Evolutionary conservation across 1,140 invertebrate genomes (phyloP).

Genomic region (Megalonaias nervosa): DNA sequence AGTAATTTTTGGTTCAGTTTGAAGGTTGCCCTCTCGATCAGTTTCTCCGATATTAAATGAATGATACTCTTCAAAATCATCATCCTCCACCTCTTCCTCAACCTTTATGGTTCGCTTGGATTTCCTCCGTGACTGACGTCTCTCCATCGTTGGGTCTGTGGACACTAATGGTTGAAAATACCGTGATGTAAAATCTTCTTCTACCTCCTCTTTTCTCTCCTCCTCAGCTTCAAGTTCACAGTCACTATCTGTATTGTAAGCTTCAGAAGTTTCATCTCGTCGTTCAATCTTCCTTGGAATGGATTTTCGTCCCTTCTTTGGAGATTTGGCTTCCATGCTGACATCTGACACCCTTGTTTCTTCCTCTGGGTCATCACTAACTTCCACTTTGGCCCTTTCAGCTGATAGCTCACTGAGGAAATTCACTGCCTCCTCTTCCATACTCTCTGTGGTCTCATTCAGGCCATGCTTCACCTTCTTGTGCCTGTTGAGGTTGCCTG

Average conservation of each 20-base stretch:
- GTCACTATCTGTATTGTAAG: slow-evolving; percentile 12
- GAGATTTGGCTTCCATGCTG: slow-evolving; percentile 34
- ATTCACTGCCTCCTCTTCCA: slow-evolving; percentile 64
- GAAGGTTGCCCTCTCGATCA: no score
- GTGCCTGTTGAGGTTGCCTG: slow-evolving; percentile 67
- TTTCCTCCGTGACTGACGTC: no score
- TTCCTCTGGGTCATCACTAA: slow-evolving; percentile 10
- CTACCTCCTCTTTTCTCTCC: slow-evolving; percentile 18
- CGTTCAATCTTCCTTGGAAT: slow-evolving; percentile 35
- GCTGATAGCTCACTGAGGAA: slow-evolving; percentile 56
- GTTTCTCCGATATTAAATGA: no score
- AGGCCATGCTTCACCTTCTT: slow-evolving; percentile 68
- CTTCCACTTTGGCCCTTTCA: slow-evolving; percentile 23
- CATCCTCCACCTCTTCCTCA: no score
- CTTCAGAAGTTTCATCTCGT: slow-evolving; percentile 16
- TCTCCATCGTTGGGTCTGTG: no score
- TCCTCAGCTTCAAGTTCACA: slow-evolving; percentile 27
- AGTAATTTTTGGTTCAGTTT: no score
- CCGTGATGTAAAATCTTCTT: slow-evolving; percentile 10
- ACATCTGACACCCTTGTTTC: slow-evolving; percentile 23
- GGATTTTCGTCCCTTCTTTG: slow-evolving; percentile 47
- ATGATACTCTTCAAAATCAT: no score
- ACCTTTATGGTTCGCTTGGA: no score
- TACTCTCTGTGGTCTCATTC: slow-evolving; percentile 59
- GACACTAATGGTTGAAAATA: not conserved